A percentile compares a stretch with the other conserved stretches of the same genome.
Evolutionary conservation across 2,113 vertebrate genomes (phyloP).

Genomic region (Tragelaphus strepsiceros): DNA sequence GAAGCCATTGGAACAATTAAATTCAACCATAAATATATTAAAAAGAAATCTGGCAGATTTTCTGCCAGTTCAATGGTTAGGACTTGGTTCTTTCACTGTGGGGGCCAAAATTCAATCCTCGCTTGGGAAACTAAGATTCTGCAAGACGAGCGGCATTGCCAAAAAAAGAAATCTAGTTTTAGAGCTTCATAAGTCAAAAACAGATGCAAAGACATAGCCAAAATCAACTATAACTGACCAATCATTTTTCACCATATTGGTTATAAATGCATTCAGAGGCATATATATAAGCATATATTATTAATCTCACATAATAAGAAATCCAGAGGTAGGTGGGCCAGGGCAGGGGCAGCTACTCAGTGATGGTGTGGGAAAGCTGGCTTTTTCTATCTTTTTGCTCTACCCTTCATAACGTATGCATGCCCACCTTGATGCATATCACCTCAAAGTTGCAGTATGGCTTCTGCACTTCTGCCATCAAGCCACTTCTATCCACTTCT

Average conservation of each 20-base stretch:
- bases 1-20: not conserved
- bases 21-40: not conserved
- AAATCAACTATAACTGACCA: not conserved
- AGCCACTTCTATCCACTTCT: not conserved
- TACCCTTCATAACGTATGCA: not conserved
- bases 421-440: not conserved
- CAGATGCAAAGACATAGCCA: not conserved
- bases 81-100: not conserved
- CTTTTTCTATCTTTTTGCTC: not conserved
- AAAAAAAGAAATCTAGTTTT: not conserved
- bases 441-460: not conserved
- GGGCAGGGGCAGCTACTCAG: not conserved
- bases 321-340: not conserved
- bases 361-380: accelerated
- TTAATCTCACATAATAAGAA: not conserved
- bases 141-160: not conserved
- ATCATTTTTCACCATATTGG: not conserved
- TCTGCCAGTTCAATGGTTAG: not conserved
- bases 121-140: not conserved
- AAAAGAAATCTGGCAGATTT: not conserved
- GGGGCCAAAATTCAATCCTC: not conserved
- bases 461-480: not conserved
- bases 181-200: constrained; percentile 8
- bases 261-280: not conserved
- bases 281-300: not conserved